A percentile compares a stretch with the other conserved stretches of the same genome.
These are phyloP conservation scores for Hydropotes inermis DNA, from an alignment of 2,113 vertebrate genomes.

Conservation along the genomic window DNA sequence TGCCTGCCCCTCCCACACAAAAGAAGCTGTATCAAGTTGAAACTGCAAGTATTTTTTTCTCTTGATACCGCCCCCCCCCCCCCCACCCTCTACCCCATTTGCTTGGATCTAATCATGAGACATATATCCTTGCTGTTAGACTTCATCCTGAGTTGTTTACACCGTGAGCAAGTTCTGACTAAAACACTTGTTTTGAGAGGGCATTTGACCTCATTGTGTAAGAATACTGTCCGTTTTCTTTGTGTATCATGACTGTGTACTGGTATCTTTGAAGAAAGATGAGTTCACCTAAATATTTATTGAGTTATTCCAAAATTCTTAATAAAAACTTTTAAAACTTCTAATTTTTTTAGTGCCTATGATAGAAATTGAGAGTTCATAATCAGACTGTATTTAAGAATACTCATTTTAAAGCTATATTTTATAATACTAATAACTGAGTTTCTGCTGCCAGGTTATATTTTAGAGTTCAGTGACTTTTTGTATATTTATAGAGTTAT, in stretches of 20 bases:
- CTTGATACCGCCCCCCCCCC: not conserved
- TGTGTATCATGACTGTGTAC: not conserved
- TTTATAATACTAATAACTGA: constrained; percentile 13
- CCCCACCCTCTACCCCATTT: not conserved
- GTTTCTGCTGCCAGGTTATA: not conserved
- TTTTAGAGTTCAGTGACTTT: constrained; percentile 7
- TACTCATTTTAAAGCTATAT: not conserved
- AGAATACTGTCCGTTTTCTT: constrained; percentile 14
- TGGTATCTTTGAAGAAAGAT: not conserved
- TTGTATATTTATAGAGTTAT: not conserved
- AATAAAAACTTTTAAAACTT: not conserved
- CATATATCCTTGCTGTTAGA: not conserved
- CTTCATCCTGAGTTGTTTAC: not conserved
- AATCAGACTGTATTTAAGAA: not conserved
- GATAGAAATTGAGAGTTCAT: not conserved
- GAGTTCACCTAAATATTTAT: not conserved
- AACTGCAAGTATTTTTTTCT: not conserved
- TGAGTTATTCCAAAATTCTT: constrained; percentile 1
- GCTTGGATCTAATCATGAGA: not conserved
- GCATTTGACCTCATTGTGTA: not conserved
- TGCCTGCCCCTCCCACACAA: too few relatives aligned
- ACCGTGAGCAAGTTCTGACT: not conserved
- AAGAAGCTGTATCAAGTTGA: constrained; percentile 19
- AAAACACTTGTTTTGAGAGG: not conserved
- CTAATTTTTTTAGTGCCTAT: not conserved